Evolutionary conservation across 2,888 invertebrate species (phyloP).

Genomic region (Hermaeophaga mercurialis): DNA sequence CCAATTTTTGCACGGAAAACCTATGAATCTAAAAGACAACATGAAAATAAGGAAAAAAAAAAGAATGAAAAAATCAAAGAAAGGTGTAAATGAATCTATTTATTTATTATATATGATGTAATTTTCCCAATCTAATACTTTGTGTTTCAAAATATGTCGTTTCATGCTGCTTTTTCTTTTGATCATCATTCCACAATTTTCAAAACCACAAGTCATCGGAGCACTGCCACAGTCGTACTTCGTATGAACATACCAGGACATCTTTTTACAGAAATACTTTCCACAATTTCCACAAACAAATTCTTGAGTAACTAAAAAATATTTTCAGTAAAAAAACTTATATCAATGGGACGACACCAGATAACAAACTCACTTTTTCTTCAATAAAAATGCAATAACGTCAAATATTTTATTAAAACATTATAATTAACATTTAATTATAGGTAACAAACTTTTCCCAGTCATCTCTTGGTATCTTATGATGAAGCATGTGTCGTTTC

Average conservation of each 20-base stretch:
- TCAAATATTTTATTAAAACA: no score
- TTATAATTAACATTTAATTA: background rate
- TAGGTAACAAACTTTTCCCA: background rate
- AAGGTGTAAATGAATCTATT: no score
- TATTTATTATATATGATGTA: background rate
- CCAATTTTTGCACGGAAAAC: slow-evolving; percentile 24
- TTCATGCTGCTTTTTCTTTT: slow-evolving; percentile 24
- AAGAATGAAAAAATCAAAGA: no score
- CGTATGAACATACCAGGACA: slow-evolving; percentile 31
- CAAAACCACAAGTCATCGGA: background rate
- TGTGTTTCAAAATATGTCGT: slow-evolving; percentile 15
- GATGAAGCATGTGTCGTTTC: background rate
- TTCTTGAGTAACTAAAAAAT: background rate
- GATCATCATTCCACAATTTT: slow-evolving; percentile 19
- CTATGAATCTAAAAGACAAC: no score
- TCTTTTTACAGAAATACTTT: slow-evolving; percentile 30
- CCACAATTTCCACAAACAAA: slow-evolving; percentile 28
- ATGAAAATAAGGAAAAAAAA: no score
- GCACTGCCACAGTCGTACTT: slow-evolving; percentile 43
- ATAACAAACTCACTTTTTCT: no score
- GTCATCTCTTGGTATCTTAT: background rate
- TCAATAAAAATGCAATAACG: no score
- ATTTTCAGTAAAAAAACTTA: no score
- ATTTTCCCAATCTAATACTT: background rate
- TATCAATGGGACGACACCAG: no score